Percentiles rank a stretch among this genome's conserved stretches.
phyloP scores from a whole-genome alignment of 2,113 vertebrate species.

The Amphiprion ocellaris region DNA sequence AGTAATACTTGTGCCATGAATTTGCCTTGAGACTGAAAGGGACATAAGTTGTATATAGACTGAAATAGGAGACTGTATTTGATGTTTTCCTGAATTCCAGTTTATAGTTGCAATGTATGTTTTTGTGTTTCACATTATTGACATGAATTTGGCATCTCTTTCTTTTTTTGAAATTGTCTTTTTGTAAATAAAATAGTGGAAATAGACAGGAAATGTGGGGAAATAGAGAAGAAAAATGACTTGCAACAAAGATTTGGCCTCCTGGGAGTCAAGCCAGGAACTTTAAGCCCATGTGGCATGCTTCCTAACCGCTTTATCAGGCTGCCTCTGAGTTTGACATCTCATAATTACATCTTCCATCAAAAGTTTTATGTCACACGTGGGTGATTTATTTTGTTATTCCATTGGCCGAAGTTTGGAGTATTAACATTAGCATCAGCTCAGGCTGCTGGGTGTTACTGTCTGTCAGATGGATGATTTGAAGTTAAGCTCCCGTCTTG shows the following conservation, averaged over 20 bases:
- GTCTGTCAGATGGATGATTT: constrained; percentile 8
- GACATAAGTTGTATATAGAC: too few species aligned
- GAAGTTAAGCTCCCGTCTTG: constrained; percentile 6
- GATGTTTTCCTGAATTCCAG: neutral
- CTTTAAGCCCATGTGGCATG: neutral
- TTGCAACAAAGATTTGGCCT: neutral
- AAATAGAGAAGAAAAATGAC: neutral
- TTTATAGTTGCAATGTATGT: neutral
- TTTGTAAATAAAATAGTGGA: neutral
- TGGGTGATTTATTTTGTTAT: neutral
- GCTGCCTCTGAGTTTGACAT: neutral
- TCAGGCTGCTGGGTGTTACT: constrained; percentile 30
- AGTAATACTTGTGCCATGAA: too few species aligned
- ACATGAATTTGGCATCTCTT: constrained; percentile 21
- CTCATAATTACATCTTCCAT: neutral
- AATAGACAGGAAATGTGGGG: neutral
- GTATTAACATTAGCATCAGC: constrained; percentile 22
- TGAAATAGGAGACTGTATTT: too few species aligned
- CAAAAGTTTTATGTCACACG: constrained; percentile 14
- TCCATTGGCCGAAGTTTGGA: neutral
- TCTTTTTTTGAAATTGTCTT: neutral
- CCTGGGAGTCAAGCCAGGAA: neutral
- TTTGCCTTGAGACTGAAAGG: too few species aligned
- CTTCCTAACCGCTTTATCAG: neutral
- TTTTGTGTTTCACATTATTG: constrained; percentile 24